phyloP scores from a whole-genome alignment of 2,113 vertebrate species.

The Mus musculus region DNA sequence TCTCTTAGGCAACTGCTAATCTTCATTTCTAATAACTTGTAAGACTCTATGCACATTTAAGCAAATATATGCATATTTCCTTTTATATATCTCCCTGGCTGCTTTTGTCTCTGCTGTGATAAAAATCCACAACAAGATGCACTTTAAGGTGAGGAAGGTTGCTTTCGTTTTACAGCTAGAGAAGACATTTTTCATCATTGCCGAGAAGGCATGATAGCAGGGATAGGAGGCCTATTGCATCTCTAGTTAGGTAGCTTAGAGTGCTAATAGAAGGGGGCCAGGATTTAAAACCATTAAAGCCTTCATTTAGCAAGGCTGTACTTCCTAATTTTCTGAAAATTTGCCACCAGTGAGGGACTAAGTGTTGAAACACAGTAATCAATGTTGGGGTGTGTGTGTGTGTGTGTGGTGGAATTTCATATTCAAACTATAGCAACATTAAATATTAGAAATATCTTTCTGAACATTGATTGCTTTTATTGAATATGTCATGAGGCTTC shows the following conservation, averaged over 20 bases:
- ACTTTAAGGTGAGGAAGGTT: background rate
- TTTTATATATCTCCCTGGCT: background rate
- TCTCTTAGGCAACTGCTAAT: background rate
- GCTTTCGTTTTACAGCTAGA: background rate
- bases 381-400: background rate
- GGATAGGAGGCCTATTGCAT: background rate
- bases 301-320: background rate
- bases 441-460: background rate
- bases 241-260: background rate
- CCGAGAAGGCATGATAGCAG: background rate
- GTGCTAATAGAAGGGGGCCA: background rate
- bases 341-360: background rate
- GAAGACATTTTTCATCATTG: no score
- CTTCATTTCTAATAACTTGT: background rate
- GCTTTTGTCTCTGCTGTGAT: background rate
- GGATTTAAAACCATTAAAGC: background rate
- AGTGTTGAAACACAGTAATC: background rate
- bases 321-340: background rate
- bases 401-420: background rate
- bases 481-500: background rate
- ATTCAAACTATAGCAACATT: background rate
- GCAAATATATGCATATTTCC: background rate
- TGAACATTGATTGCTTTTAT: background rate
- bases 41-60: background rate
- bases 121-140: background rate